phyloP scores from a whole-genome alignment of 2,113 vertebrate genomes.

The Blennius ocellaris region DNA sequence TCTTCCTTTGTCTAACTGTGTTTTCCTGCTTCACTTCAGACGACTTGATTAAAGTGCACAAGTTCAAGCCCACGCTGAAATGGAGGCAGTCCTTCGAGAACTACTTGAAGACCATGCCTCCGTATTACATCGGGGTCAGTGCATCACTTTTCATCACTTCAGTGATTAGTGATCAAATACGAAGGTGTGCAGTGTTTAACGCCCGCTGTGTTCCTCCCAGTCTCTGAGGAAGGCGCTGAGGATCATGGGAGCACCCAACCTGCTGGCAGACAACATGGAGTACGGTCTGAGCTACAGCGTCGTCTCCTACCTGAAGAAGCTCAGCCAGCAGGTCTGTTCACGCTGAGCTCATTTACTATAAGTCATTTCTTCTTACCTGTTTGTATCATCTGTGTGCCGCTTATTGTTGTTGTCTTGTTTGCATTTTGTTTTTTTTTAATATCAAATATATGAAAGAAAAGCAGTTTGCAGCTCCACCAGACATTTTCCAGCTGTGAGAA shows the following conservation, averaged over 20 bases:
- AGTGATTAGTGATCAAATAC: no score
- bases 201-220: slow-evolving; percentile 66
- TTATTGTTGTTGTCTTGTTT: no score
- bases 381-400: no score
- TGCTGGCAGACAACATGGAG: slow-evolving; percentile 97
- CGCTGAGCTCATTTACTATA: no score
- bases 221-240: slow-evolving; percentile 95
- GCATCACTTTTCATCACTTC: not conserved
- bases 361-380: no score
- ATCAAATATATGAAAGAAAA: no score
- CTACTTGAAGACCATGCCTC: slow-evolving; percentile 98
- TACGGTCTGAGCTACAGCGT: slow-evolving; percentile 98
- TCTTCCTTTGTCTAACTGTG: no score
- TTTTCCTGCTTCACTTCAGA: slow-evolving; percentile 79
- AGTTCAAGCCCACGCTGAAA: slow-evolving; percentile 94
- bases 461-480: no score
- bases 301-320: slow-evolving; percentile 98
- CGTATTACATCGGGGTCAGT: slow-evolving; percentile 96
- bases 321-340: slow-evolving; percentile 93
- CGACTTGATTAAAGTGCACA: slow-evolving; percentile 98
- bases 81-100: slow-evolving; percentile 98
- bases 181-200: not conserved
- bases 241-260: slow-evolving; percentile 97
- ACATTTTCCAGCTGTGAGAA: no score
- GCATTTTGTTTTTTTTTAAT: no score